Evolutionary conservation across 2,888 invertebrate genomes (phyloP), one percentile per base, ranked within the genome.

Genomic region (Cerceris rybyensis): DNA sequence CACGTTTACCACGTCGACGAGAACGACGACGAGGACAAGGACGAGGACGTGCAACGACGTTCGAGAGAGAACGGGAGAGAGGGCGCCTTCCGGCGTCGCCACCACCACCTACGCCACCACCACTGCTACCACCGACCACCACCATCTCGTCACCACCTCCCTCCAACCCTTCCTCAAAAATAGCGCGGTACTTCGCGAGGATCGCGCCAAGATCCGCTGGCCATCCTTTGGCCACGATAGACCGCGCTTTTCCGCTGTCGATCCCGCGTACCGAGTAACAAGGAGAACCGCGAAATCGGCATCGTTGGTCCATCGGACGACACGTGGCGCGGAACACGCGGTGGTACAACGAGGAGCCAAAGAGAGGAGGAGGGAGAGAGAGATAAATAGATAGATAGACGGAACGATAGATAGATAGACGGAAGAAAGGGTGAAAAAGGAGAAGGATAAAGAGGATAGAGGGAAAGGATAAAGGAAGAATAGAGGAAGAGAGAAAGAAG

Each of bases 281-380:
- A 54, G 42, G 54, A 42, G 55, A 64, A 43, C 55, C 65, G 74
- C 65, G 65, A 78, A 63, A 64, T 70, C 73, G 70, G 64, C 61
- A 70, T 70, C 66, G 71, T 75, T 28, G 57, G 60, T 71, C 69
- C 59, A 68, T 61, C 80, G 64, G 70, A 88, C 28, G 28, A 28
- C 89, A 90, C 90, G 90, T 89, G 89, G 90, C 86, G 84, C 84
- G 83, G 86, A 87, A 87, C 87, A 85, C 90, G 87, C 87, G 86
- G 84, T 81, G 78, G 60, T 77, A 77, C 81, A 74, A 76, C 58
- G 75, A 46, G 68, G 58, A 58, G 65, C 67, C 54, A 67, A 61
- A 74, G 58, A 66, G 68, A 73, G 39, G 43, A 28, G 17, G 14
- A 14, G 50, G 49, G 7, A 7, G 43, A 28, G 58, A 7, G 61